Base-by-base conservation (phyloP, 2,888 invertebrate species). In the Tenthredo notha region DNA sequence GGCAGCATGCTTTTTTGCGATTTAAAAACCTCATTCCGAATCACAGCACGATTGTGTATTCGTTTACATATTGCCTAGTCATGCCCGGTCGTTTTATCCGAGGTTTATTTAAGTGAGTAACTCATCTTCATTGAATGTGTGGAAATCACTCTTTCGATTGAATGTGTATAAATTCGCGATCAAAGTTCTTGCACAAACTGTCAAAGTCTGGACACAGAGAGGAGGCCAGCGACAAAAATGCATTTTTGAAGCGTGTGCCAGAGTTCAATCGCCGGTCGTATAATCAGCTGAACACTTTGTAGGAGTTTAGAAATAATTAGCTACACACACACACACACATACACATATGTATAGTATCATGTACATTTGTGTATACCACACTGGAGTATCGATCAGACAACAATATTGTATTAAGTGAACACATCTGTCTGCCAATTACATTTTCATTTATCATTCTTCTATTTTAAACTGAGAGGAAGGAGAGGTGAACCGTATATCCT, bases 181-280 rank as follows among this genome's bases (percentile, higher is more conserved):
- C 50, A 37, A 47, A 83, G 33, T 88, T 90, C 87, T 89, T 91
- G 92, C 92, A 92, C 91, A 90, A 90, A 88, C 90, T 87, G 89
- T 88, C 89, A 88, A 87, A 90, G 89, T 91, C 89, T 92, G 92
- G 91, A 92, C 91, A 91, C 92, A 92, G 92, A 92, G 92, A 92
- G 92, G 92, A 90, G 89, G 87, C 90, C 87, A 87, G 85, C 75
- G 85, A 84, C 84, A 80, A 70, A 85, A 54, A 84, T 84, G 84
- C 85, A 86, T 86, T 85, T 86, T 85, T 84, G 87, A 87, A 87
- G 87, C 87, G 84, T 86, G 86, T 84, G 85, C 85, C 85, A 85
- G 50, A 83, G 85, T 86, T 83, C 54, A 88, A 78, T 72, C 25
- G 33, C 78, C 1, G 67, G 85, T 74, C 43, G n/a, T 74, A 43